These are phyloP conservation scores for Crotalus tigris DNA, from an alignment of 2,113 vertebrate species.

Conservation along the genomic window DNA sequence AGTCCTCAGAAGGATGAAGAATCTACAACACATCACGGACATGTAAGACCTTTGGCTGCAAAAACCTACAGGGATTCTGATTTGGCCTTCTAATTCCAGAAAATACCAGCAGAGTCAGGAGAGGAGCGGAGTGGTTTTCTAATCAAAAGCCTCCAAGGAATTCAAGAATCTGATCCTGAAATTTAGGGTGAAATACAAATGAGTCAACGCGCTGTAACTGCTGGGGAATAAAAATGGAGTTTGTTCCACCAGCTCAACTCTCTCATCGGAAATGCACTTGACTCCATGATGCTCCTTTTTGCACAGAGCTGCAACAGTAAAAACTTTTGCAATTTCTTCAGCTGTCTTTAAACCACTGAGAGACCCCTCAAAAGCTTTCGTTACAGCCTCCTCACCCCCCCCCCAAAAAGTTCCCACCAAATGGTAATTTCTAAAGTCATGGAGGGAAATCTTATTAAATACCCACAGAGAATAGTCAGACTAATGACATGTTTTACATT, in stretches of 20 bases:
- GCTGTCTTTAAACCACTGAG: background rate
- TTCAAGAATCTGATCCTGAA: background rate
- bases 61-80: rapidly evolving
- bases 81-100: slow-evolving; percentile 1
- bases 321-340: background rate
- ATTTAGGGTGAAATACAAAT: background rate
- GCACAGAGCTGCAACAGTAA: background rate
- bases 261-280: background rate
- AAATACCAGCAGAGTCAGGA: background rate
- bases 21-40: background rate
- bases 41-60: rapidly evolving
- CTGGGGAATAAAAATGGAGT: too few species aligned
- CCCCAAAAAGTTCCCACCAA: background rate
- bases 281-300: background rate
- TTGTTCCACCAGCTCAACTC: background rate
- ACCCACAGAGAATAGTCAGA: background rate
- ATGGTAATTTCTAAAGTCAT: background rate
- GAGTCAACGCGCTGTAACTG: background rate
- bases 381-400: background rate
- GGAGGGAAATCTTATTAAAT: background rate
- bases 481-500: background rate
- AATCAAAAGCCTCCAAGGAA: background rate
- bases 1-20: background rate
- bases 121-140: background rate
- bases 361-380: background rate